Evolutionary conservation across 2,888 invertebrate species (phyloP), one percentile per base, ranked within the genome.

Genomic region (Leptopterna dolabrata): DNA sequence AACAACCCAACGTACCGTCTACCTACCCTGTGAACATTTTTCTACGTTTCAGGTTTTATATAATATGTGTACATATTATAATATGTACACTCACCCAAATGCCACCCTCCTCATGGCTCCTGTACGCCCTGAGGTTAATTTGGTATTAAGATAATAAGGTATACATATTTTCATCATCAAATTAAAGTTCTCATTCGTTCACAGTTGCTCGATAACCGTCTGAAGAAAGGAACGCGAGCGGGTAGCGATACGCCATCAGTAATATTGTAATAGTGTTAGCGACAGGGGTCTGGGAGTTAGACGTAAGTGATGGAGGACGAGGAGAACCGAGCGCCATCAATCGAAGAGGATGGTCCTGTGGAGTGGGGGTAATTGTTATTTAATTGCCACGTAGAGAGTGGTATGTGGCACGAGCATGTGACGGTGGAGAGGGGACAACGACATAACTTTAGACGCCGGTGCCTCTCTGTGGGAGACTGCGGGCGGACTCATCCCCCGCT

Each of bases 381-480:
- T 63, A 63, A 63, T 63, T 63, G 63, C 63, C 63, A 63, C 63
- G 63, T 63, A 63, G 24, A 63, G 63, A 63, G 63, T 63, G 63
- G 63, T n/a, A 24, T 63, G 63, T 63, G 19, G 24, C 63, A 63
- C 7, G 63, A 24, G 63, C 63, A 63, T 63, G 63, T 63, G 24
- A 19, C 19, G 63, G 63, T 24, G 27, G 63, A 63, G 63, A 24
- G 63, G 27, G 63, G 7, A 63, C 63, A 63, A 63, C 9, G 63
- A 63, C 63, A 63, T 24, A 24, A 63, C 63, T 63, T 19, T 19
- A 11, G 63, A 63, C 9, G 9, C 11, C 63, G 63, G 24, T 63
- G 63, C 19, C 24, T 7, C 27, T 24, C n/a, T n/a, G n/a, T n/a
- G n/a, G n/a, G n/a, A n/a, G 63, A 63, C 24, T 7, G 63, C 24